Evolutionary conservation across 2,797 vertebrate genomes (phyloP).

Genomic region (Myotis pilosus): DNA sequence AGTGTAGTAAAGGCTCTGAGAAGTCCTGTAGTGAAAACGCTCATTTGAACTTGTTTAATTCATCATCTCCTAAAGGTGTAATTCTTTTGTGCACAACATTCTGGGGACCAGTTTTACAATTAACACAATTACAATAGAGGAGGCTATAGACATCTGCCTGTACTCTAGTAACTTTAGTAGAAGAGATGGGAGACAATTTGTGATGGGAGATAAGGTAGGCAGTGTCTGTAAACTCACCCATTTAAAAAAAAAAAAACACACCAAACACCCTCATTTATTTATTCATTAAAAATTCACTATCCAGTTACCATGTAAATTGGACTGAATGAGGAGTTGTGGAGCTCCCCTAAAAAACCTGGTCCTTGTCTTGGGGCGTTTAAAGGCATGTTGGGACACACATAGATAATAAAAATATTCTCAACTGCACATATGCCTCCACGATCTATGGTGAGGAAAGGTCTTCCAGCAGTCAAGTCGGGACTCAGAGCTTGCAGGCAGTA

Average conservation of each 20-base stretch:
- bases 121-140: background rate
- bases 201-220: background rate
- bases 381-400: background rate
- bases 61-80: background rate
- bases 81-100: constrained; percentile 44
- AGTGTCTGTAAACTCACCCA: constrained; percentile 23
- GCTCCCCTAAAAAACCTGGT: background rate
- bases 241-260: background rate
- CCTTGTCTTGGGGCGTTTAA: background rate
- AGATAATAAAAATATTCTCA: background rate
- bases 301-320: constrained; percentile 8
- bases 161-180: constrained; percentile 48
- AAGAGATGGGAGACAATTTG: constrained; percentile 8
- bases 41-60: constrained; percentile 31
- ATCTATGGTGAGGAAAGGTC: background rate
- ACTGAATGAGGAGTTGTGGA: background rate
- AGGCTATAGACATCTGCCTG: constrained; percentile 47
- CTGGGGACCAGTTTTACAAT: constrained; percentile 26
- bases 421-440: background rate
- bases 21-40: constrained; percentile 48
- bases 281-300: constrained; percentile 39
- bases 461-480: background rate
- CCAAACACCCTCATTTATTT: constrained; percentile 7
- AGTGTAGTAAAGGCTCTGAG: constrained; percentile 5
- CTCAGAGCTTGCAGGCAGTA: background rate